Evolutionary conservation across 92 coral and sea anemone genomes (phyloP).

Genomic region (Phenganax marumi): DNA sequence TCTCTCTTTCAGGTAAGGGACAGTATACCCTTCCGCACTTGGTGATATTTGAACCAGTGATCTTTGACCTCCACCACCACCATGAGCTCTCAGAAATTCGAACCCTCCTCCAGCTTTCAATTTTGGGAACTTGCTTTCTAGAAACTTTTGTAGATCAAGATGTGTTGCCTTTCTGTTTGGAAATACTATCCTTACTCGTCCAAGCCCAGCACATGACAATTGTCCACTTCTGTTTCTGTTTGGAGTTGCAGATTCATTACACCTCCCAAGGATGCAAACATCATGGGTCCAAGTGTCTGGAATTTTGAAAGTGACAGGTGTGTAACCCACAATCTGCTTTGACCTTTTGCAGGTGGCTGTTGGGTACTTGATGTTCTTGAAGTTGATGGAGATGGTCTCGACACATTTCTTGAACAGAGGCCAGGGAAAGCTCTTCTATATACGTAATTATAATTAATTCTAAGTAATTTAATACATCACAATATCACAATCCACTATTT

Average conservation of each 20-base stretch:
- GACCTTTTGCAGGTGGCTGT: conserved; percentile 25
- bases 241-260: conserved; percentile 36
- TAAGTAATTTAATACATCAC: neutral
- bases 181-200: conserved; percentile 25
- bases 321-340: conserved; percentile 26
- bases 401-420: conserved; percentile 61
- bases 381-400: conserved; percentile 39
- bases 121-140: conserved; percentile 48
- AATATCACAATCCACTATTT: neutral
- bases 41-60: conserved; percentile 36
- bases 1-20: conserved; percentile 51
- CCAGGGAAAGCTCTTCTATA: conserved; percentile 61
- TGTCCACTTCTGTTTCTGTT: conserved; percentile 41
- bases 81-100: conserved; percentile 44
- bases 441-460: neutral
- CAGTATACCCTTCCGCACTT: conserved; percentile 50
- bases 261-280: conserved; percentile 37
- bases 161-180: conserved; percentile 36
- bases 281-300: conserved; percentile 45
- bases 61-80: conserved; percentile 61
- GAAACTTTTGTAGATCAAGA: conserved; percentile 20
- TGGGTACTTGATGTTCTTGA: conserved; percentile 6
- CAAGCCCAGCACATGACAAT: conserved; percentile 38
- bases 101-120: conserved; percentile 45
- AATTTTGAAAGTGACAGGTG: conserved; percentile 32